Evolutionary conservation across 1,140 invertebrate species (phyloP), one percentile per base, ranked within the genome.

Genomic region (Eciton burchellii): DNA sequence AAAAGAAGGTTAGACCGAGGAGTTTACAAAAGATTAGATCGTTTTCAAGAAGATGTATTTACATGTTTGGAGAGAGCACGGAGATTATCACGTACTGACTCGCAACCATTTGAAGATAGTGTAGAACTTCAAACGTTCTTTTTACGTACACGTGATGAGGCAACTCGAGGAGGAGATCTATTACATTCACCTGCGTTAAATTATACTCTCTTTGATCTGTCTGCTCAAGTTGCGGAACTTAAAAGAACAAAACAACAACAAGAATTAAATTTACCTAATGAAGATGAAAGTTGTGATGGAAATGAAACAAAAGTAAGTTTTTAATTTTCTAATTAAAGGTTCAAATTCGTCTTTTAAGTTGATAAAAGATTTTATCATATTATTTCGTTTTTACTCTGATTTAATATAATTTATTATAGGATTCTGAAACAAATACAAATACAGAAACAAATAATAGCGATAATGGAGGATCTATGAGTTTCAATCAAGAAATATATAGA

Each of bases 11-110:
- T 98, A 19, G 97, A 98, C 91, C 96, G 97, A 90, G 97, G 98
- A 8, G 95, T 98, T 16, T 99, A 99, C 92, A 97, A 97, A 86
- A 95, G 99, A 26, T 93, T 99, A 43, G 99, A 99, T 93, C 95
- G 96, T 62, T 99, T 99, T 93, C 99, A 99, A 94, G 98, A 99
- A 90, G 99, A 99, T 91, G 96, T 99, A 88, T 99, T 99, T 92
- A 95, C 97, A 9, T 98, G 99, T 86, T 96, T 99, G 92, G 98
- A 99, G 90, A 95, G 98, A 90, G 98, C 98, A 0, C 95, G 99
- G 9, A 96, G 96, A 81, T 93, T 98, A 2, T 98, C 98, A 0
- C 95, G 97, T 4, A 98, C 97, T 0, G 98, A 99, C 94, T 99
- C 98, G 0, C 97, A 99, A 93, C 96, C 98, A 12, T 98, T 99